These are phyloP conservation scores for Malthinus seriepunctatus DNA, from an alignment of 2,888 invertebrate species.

Conservation along the genomic window DNA sequence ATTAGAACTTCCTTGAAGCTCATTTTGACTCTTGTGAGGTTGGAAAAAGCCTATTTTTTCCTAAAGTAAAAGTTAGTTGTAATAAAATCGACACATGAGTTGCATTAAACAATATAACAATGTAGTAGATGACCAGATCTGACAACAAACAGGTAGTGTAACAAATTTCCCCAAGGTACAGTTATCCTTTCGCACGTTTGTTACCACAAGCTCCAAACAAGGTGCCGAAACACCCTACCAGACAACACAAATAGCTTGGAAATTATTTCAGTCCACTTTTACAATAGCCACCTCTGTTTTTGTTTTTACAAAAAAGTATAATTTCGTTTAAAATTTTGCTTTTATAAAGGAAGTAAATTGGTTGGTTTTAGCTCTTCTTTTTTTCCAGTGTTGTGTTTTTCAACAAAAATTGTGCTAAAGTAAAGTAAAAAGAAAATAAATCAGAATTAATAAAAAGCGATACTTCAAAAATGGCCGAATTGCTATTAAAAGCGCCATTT, in stretches of 20 bases:
- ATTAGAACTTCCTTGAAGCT: no score
- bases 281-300: slow-evolving; percentile 8
- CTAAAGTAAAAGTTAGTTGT: neutral
- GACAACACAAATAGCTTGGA: slow-evolving; percentile 29
- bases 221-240: slow-evolving; percentile 14
- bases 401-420: neutral
- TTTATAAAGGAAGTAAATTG: neutral
- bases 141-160: slow-evolving; percentile 41
- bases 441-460: slow-evolving; percentile 4
- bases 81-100: slow-evolving; percentile 4
- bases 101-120: slow-evolving; percentile 27
- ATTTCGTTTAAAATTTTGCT: neutral
- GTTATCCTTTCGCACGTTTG: slow-evolving; percentile 41
- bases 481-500: neutral
- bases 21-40: no score
- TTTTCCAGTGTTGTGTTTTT: neutral
- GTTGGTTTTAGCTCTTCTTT: neutral
- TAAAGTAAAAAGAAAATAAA: no score
- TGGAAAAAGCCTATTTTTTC: no score
- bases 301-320: neutral
- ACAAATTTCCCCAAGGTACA: slow-evolving; percentile 43
- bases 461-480: neutral
- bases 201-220: slow-evolving; percentile 33
- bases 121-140: slow-evolving; percentile 27
- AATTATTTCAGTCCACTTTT: slow-evolving; percentile 27